Evolutionary conservation across 2,113 vertebrate genomes (phyloP), one percentile per base, ranked within the genome.

Genomic region (Pomatostomus ruficeps): DNA sequence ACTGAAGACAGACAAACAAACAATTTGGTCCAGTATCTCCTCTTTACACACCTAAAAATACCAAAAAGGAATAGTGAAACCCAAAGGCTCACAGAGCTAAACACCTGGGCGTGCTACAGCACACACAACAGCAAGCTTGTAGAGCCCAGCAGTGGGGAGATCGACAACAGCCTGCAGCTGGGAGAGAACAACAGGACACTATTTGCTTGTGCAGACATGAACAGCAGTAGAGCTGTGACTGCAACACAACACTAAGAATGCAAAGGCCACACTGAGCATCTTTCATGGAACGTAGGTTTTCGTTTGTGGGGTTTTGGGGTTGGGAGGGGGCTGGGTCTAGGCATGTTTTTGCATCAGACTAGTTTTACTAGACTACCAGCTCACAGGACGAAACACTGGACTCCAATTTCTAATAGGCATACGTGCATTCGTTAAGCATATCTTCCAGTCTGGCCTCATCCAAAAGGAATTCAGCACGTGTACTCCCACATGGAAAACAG

Each of bases 261-360:
- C n/a, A 76, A 63, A 22, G 28, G 22, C 15, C 45, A 57, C 12
- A 43, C 22, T 24, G 8, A 72, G 1, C 19, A 59, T 31, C 40
- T 16, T 57, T 31, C 16, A 57, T 1, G 13, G 42, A 80, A 52
- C 7, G 9, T 3, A 21, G 11, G 24, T 6, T 48, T 58, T 36
- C 12, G 13, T 8, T 16, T 67, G 11, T 20, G 19, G 17, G 3
- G 6, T 10, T 62, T 38, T n/a, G 7, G 1, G 0, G 3, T n/a
- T n/a, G 23, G 35, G 17, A 51, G 14, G 4, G 36, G 12, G 23
- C 33, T 70, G 42, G 8, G 33, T 18, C 13, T 70, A 61, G 25
- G 23, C 23, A 12, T 22, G 11, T 6, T 48, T 71, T 57, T 77
- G 17, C 26, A 23, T 51, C 57, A 43, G 24, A 58, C 35, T 63